Percentiles rank a stretch among this genome's conserved stretches.
These are phyloP conservation scores for Melolontha melolontha DNA, from an alignment of 2,888 invertebrate species.

Conservation along the genomic window DNA sequence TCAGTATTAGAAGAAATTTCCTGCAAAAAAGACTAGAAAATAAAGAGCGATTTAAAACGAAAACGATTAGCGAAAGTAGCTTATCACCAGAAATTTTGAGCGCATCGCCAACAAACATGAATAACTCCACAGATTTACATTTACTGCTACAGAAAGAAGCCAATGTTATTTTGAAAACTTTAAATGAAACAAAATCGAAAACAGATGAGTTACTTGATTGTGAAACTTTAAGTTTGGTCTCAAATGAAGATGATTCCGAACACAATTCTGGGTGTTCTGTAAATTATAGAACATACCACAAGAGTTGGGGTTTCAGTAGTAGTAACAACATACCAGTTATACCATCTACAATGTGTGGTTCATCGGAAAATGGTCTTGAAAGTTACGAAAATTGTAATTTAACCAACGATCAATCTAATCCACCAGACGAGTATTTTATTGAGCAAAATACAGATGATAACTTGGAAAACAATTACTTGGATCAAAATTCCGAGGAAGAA, in stretches of 20 bases:
- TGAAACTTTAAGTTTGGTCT: constrained; percentile 77
- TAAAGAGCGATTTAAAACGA: constrained; percentile 80
- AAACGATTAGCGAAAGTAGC: constrained; percentile 71
- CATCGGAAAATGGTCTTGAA: constrained; percentile 37
- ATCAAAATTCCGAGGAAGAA: constrained; percentile 16
- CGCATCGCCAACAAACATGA: constrained; percentile 50
- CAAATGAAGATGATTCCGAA: constrained; percentile 80
- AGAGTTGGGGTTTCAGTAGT: constrained; percentile 55
- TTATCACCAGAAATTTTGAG: constrained; percentile 68
- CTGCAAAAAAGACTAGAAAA: constrained; percentile 73
- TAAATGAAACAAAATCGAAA: constrained; percentile 67
- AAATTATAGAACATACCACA: constrained; percentile 72
- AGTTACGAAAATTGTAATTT: constrained; percentile 36
- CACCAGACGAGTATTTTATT: background rate
- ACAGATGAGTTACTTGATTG: constrained; percentile 69
- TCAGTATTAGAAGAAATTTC: constrained; percentile 59
- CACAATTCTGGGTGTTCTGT: constrained; percentile 70
- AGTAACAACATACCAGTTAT: constrained; percentile 42
- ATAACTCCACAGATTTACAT: constrained; percentile 49
- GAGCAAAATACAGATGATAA: background rate
- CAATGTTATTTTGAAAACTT: constrained; percentile 68
- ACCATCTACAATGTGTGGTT: background rate
- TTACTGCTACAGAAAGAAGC: constrained; percentile 70
- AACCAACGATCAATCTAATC: constrained; percentile 19
- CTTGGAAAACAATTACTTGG: constrained; percentile 1